These are phyloP conservation scores for Halcyon badia DNA, from an alignment of 2,797 vertebrate species.

Conservation along the genomic window DNA sequence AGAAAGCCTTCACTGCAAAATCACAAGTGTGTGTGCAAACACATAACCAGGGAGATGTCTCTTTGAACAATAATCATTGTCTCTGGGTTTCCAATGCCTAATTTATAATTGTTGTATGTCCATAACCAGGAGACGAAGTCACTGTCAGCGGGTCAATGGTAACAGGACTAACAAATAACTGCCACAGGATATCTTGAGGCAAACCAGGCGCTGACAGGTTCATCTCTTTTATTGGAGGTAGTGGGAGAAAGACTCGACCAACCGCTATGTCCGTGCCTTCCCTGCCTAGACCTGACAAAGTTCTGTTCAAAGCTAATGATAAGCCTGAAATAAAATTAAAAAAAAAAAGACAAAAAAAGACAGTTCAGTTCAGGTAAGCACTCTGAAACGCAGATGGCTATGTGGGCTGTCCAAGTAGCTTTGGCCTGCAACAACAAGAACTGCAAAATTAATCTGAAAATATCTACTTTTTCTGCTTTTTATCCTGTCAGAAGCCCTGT, in stretches of 20 bases:
- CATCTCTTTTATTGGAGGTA: background rate
- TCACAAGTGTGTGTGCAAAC: background rate
- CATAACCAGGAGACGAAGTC: background rate
- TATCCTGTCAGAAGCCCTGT: background rate
- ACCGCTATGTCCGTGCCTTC: background rate
- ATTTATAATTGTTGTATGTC: slow-evolving; percentile 2
- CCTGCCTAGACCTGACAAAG: slow-evolving; percentile 7
- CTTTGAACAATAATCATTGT: background rate
- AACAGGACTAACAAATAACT: slow-evolving; percentile 41
- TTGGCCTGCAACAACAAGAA: slow-evolving; percentile 29
- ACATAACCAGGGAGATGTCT: background rate
- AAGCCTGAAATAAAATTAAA: slow-evolving; percentile 12
- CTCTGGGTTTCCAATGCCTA: background rate
- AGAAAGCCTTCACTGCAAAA: background rate
- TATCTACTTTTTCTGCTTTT: background rate
- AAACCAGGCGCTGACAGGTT: slow-evolving; percentile 25
- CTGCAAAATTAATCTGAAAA: slow-evolving; percentile 41
- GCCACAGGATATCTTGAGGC: slow-evolving; percentile 44
- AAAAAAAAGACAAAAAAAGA: background rate
- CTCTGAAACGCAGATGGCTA: slow-evolving; percentile 51
- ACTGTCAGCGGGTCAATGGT: background rate
- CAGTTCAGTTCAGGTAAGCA: slow-evolving; percentile 63
- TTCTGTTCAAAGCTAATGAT: slow-evolving; percentile 57
- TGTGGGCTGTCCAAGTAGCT: slow-evolving; percentile 57
- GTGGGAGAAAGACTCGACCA: background rate